Evolutionary conservation across 92 coral and sea anemone genomes (phyloP).

Genomic region (Muricea muricata): DNA sequence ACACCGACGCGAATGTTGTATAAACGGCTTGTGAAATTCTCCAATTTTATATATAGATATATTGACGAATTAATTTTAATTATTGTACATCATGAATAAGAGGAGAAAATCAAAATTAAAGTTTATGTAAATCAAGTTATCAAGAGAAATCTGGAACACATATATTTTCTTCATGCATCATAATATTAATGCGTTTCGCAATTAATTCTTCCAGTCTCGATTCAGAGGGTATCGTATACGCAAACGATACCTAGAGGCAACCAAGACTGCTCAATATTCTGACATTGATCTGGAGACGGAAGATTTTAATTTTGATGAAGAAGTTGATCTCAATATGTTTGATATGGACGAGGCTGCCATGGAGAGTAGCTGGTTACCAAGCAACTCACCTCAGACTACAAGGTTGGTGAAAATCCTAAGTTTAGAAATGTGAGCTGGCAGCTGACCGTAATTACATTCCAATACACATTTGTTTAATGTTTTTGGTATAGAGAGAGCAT

Average conservation of each 20-base stretch:
- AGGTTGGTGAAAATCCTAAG: constrained; percentile 56
- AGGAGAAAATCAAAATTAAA: too few species aligned
- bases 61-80: too few species aligned
- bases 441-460: background rate
- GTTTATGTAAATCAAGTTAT: too few species aligned
- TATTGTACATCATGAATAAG: too few species aligned
- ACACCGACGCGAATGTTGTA: too few species aligned
- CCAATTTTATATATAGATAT: too few species aligned
- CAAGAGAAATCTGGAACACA: too few species aligned
- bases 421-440: background rate
- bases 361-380: constrained; percentile 90
- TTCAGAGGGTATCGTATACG: constrained; percentile 94
- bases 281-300: constrained; percentile 67
- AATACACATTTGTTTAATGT: background rate
- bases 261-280: constrained; percentile 57
- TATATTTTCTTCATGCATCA: too few species aligned
- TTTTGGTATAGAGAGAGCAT: background rate
- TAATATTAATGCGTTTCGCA: too few species aligned
- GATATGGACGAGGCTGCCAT: constrained; percentile 82
- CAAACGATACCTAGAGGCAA: constrained; percentile 75
- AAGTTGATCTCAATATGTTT: constrained; percentile 89
- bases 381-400: constrained; percentile 81
- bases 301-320: constrained; percentile 93
- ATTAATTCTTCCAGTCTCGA: constrained; percentile 78
- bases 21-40: too few species aligned